Conservation (phyloP, 2,113 vertebrate species). For the Perognathus longimembris region DNA sequence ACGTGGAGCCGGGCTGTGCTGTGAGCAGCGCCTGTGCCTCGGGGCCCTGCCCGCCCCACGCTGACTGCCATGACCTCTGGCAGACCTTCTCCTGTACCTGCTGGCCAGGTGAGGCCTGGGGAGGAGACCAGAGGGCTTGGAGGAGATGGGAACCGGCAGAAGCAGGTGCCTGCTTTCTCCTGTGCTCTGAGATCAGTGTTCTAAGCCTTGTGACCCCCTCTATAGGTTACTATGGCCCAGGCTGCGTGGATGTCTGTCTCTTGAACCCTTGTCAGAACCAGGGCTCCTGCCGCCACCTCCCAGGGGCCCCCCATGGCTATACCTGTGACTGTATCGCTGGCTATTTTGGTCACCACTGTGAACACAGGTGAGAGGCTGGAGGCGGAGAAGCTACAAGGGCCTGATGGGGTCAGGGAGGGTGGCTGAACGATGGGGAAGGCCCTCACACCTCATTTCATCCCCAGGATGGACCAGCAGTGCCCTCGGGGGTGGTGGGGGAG, state of each 20-base stretch:
- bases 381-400: neutral
- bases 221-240: slow-evolving; percentile 94
- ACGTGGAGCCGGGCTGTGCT: slow-evolving; percentile 93
- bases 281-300: slow-evolving; percentile 93
- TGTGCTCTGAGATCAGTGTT: neutral
- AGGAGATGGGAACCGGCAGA: neutral
- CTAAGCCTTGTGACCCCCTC: slow-evolving; percentile 12
- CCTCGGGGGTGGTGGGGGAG: slow-evolving; percentile 98
- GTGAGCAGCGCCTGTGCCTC: slow-evolving; percentile 92
- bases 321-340: slow-evolving; percentile 93
- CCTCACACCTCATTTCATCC: slow-evolving; percentile 21
- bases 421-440: neutral
- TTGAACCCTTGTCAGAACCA: slow-evolving; percentile 98
- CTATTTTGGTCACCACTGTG: slow-evolving; percentile 97
- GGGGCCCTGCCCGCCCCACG: slow-evolving; percentile 93
- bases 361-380: slow-evolving; percentile 92
- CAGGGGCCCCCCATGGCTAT: slow-evolving; percentile 92
- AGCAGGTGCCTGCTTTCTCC: neutral
- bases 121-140: neutral
- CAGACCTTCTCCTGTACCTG: slow-evolving; percentile 94
- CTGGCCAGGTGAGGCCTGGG: slow-evolving; percentile 89
- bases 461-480: slow-evolving; percentile 97
- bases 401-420: neutral
- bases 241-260: slow-evolving; percentile 94
- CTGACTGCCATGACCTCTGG: slow-evolving; percentile 94